Evolutionary conservation across 2,888 invertebrate genomes (phyloP), one percentile per base, ranked within the genome.

Genomic region (Drosophila formosana): DNA sequence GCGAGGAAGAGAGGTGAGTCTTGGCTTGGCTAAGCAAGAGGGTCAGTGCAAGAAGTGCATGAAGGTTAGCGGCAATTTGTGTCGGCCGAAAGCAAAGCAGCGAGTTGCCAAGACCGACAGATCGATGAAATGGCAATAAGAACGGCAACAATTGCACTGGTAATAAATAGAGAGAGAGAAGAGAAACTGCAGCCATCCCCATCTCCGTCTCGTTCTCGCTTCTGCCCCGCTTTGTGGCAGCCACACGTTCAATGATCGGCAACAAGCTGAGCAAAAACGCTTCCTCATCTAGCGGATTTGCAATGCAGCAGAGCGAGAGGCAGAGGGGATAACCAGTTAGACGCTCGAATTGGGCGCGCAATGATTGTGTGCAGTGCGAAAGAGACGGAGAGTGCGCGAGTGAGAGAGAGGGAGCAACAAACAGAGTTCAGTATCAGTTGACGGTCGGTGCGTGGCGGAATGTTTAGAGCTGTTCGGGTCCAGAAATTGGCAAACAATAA

Each of bases 401-500:
- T 7, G 58, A 56, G 64, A 32, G 71, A 30, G 53, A 34, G 3
- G 8, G 61, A 18, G 18, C 18, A 18, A 18, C 18, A 18, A 18
- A 18, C 37, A 49, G 56, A 51, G 51, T 13, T 46, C 37, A 46
- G 82, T 73, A 75, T 72, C 75, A 79, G 80, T 82, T 82, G 82
- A 75, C 73, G 80, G 72, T 79, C 74, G 83, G 69, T 84, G 89
- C 89, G 89, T 88, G 72, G 88, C 69, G 85, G 87, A 83, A 83
- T 88, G 83, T 78, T 81, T 76, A 66, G 75, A 66, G 79, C 66
- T 84, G 88, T 66, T 69, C 89, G 83, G 72, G 53, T 84, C 82
- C 88, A 84, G 84, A 88, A 85, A 85, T 85, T 85, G 85, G 85
- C 89, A 85, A 85, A 85, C 85, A 85, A 85, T 85, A 89, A 85